Conservation (phyloP, 1,140 invertebrate species). For the Drosophila arizonae region DNA sequence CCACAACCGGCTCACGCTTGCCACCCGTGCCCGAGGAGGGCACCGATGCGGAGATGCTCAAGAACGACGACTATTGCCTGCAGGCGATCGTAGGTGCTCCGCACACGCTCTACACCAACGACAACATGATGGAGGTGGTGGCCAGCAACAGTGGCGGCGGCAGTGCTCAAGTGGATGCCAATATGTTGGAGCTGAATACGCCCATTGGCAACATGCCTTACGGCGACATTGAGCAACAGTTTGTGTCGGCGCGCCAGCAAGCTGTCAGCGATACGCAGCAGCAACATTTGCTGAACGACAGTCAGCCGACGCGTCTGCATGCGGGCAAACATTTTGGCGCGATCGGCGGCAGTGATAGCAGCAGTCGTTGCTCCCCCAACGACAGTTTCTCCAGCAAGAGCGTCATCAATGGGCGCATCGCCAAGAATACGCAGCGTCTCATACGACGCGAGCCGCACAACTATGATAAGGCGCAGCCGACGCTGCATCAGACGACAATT, state of each 20-base stretch:
- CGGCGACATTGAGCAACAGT: slow-evolving; percentile 67
- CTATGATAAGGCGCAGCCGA: slow-evolving; percentile 82
- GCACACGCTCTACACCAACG: slow-evolving; percentile 66
- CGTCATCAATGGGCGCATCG: slow-evolving; percentile 79
- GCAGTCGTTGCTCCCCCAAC: slow-evolving; percentile 27
- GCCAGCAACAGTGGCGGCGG: slow-evolving; percentile 12
- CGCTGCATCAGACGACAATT: slow-evolving; percentile 77
- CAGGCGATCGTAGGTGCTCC: slow-evolving; percentile 70
- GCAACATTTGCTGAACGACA: slow-evolving; percentile 36
- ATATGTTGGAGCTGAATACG: slow-evolving; percentile 79
- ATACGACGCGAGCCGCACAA: slow-evolving; percentile 80
- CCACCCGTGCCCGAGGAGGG: slow-evolving; percentile 85
- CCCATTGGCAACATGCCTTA: slow-evolving; percentile 64
- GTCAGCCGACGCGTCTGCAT: slow-evolving; percentile 35
- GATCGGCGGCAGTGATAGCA: slow-evolving; percentile 29
- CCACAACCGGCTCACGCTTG: slow-evolving; percentile 78
- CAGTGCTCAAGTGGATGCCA: slow-evolving; percentile 60
- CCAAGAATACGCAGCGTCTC: slow-evolving; percentile 69
- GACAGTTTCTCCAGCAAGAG: slow-evolving; percentile 66
- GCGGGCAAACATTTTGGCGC: slow-evolving; percentile 57
- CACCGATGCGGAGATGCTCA: slow-evolving; percentile 78
- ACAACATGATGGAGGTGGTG: slow-evolving; percentile 73
- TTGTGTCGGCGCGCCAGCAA: slow-evolving; percentile 51
- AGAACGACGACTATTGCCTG: slow-evolving; percentile 76
- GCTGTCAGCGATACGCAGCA: slow-evolving; percentile 43